Conservation (phyloP, 2,113 vertebrate species). For the Chaetodon trifascialis region DNA sequence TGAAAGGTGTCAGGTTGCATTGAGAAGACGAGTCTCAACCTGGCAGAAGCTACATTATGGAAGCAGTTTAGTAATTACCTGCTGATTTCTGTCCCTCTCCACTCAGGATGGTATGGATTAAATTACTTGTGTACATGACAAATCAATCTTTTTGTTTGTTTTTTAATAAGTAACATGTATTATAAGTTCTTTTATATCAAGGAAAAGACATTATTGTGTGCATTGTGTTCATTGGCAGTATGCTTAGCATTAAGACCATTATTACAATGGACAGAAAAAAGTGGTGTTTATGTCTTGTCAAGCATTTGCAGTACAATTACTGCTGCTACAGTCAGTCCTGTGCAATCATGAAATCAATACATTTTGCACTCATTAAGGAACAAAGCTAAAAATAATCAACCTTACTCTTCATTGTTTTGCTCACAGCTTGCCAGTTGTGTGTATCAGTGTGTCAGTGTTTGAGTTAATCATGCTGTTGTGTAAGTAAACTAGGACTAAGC, state of each 20-base stretch:
- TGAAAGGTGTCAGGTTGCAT: neutral
- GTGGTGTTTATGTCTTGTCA: neutral
- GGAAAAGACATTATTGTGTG: neutral
- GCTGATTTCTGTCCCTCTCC: conserved; percentile 6
- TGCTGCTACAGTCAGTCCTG: too few species aligned
- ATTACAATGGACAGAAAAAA: neutral
- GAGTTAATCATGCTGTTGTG: neutral
- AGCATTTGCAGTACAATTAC: too few species aligned
- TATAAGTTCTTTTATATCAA: neutral
- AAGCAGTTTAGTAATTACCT: conserved; percentile 5
- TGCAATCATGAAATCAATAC: neutral
- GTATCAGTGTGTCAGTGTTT: neutral
- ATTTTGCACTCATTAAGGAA: neutral
- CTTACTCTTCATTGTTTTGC: neutral
- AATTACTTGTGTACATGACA: neutral
- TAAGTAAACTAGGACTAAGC: neutral
- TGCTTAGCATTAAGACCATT: neutral
- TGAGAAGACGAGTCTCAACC: neutral
- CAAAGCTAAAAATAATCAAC: neutral
- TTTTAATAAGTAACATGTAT: conserved; percentile 4
- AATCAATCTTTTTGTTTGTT: neutral
- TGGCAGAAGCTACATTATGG: neutral
- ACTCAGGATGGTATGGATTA: neutral
- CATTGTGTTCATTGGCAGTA: neutral
- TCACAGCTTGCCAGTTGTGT: neutral